Conservation (phyloP, 2,797 vertebrate genomes). For the Rhabdophis nuchalis region DNA sequence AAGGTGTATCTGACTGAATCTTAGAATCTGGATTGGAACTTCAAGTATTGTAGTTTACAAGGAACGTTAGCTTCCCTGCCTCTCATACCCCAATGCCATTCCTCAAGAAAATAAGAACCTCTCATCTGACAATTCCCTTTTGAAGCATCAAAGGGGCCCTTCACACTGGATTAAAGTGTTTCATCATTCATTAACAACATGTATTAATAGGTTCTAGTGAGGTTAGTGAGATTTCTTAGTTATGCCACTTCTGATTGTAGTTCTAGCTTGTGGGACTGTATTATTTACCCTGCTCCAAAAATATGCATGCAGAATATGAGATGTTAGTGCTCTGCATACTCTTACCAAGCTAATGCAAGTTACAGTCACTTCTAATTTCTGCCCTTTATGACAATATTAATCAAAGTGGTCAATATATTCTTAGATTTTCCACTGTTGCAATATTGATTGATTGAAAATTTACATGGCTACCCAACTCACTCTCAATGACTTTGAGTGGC, state of each 20-base stretch:
- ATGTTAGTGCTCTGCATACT: neutral
- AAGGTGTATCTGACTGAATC: neutral
- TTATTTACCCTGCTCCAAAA: neutral
- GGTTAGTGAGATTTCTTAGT: neutral
- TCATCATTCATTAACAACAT: neutral
- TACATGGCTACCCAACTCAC: neutral
- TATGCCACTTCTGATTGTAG: neutral
- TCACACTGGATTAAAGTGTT: neutral
- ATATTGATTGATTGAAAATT: neutral
- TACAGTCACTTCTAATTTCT: neutral
- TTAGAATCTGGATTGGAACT: neutral
- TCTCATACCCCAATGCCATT: neutral
- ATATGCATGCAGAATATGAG: neutral
- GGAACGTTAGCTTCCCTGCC: neutral
- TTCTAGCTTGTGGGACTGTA: neutral
- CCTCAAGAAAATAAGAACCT: neutral
- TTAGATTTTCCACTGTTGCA: neutral
- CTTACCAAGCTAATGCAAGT: neutral
- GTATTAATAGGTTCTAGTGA: neutral
- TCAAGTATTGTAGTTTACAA: neutral
- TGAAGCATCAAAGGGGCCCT: neutral
- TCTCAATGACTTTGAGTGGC: neutral
- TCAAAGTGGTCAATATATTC: neutral
- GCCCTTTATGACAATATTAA: neutral
- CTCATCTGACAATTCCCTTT: neutral